These are phyloP conservation scores for Empis stercorea DNA, from an alignment of 2,888 invertebrate species.

Conservation along the genomic window DNA sequence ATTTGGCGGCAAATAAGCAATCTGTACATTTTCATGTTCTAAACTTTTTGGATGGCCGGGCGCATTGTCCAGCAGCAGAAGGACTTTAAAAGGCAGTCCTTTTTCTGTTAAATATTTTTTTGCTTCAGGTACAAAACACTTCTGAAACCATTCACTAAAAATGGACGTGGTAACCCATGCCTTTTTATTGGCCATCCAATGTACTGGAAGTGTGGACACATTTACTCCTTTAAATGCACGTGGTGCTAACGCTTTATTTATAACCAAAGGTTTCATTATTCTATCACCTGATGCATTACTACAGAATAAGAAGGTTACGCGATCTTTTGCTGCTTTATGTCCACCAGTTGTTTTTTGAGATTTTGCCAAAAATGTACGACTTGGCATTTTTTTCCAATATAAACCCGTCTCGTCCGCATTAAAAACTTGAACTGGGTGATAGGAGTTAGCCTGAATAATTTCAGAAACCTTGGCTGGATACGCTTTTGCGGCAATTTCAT, in stretches of 20 bases:
- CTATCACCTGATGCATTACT: constrained; percentile 19
- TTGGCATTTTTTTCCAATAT: constrained; percentile 20
- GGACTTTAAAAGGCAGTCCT: constrained; percentile 1
- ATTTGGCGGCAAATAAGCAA: not conserved
- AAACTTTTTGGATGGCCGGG: constrained; percentile 13
- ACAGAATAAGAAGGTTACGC: constrained; percentile 18
- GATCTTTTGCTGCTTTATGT: constrained; percentile 13
- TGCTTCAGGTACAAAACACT: constrained; percentile 11
- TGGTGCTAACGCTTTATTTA: constrained; percentile 16
- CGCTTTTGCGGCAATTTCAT: constrained; percentile 8
- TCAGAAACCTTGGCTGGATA: not conserved
- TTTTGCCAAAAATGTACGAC: constrained; percentile 18
- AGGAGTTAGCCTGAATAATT: constrained; percentile 5
- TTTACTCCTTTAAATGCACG: constrained; percentile 15
- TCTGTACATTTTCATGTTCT: not conserved
- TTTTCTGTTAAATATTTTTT: constrained; percentile 6
- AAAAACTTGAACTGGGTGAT: constrained; percentile 12
- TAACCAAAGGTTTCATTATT: constrained; percentile 19
- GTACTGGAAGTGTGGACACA: constrained; percentile 14
- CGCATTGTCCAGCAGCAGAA: not conserved
- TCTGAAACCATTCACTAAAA: constrained; percentile 12
- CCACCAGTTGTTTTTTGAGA: constrained; percentile 16
- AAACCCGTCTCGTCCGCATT: constrained; percentile 15
- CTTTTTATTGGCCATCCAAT: too few species aligned
- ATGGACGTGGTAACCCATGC: constrained; percentile 12